Evolutionary conservation across 2,797 vertebrate species (phyloP), one percentile per base, ranked within the genome.

Genomic region (Amniataba percoides): DNA sequence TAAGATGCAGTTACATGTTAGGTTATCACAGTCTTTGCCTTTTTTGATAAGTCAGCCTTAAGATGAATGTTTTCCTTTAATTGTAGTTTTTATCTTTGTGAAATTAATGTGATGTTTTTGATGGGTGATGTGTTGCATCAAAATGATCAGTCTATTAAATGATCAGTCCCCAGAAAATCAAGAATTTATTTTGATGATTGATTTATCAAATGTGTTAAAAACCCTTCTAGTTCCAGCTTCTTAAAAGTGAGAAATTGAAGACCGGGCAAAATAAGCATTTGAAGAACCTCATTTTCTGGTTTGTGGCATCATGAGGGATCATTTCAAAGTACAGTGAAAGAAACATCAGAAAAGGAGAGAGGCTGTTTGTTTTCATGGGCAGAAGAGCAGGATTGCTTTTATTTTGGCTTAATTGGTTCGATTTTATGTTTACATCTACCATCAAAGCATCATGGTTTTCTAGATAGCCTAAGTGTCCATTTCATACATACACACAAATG

Each of bases 21-120:
- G 23, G 59, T 81, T 82, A 81, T 78, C 42, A 65, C 71, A 80
- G 48, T 9, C 36, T 3, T 36, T 3, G 19, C 16, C 25, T 39
- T 19, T 66, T 34, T 21, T 15, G 18, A 69, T 4, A 39, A 58
- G 21, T 7, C 14, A 23, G 31, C 12, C 10, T 53, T 52, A 3
- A 64, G 3, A 39, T 58, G 39, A 53, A 36, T 39, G 53, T 49
- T 31, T 74, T 25, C 3, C 23, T 58, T 51, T 34, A 25, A 39
- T 27, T 51, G 9, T 59, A 34, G 12, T 53, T 60, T 27, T 19
- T 23, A 51, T 36, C 21, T 64, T 53, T 51, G 36, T 46, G 31
- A 75, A 53, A 1, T 14, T 18, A 27, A 45, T 48, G 2, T 16
- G 11, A 48, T n/a, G 11, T 40, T 34, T 27, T 25, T 9, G 10